Percentiles rank a stretch among this genome's conserved stretches.
Evolutionary conservation across 2,888 invertebrate genomes (phyloP).

Genomic region (Phortica magna): DNA sequence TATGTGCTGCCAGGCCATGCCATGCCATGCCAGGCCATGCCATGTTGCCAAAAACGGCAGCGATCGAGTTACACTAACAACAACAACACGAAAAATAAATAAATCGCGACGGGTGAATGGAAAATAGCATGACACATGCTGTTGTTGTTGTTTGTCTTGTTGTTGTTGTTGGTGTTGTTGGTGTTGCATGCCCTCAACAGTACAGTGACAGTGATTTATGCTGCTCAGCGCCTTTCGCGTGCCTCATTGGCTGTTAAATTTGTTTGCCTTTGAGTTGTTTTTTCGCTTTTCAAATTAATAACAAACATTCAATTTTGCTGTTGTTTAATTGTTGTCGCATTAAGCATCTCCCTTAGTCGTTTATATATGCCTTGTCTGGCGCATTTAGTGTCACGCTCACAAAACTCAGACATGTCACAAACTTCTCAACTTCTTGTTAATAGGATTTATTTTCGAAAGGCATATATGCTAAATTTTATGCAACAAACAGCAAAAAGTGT

Average conservation of each 20-base stretch:
- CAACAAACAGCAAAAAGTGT: background rate
- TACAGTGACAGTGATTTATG: conserved; percentile 69
- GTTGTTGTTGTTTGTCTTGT: background rate
- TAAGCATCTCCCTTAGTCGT: background rate
- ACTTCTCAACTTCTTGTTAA: background rate
- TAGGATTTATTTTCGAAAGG: conserved; percentile 5
- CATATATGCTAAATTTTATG: background rate
- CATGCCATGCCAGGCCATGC: no score
- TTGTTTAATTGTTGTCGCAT: conserved; percentile 22
- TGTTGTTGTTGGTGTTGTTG: background rate
- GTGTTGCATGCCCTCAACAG: conserved; percentile 31
- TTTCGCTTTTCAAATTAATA: conserved; percentile 13
- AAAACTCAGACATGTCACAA: background rate
- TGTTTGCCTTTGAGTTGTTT: conserved; percentile 8
- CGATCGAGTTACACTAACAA: conserved; percentile 30
- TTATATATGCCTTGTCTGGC: background rate
- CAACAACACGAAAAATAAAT: conserved; percentile 17
- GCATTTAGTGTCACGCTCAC: background rate
- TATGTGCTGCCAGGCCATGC: conserved; percentile 32
- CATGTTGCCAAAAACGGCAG: conserved; percentile 37
- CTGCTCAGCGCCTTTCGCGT: conserved; percentile 25
- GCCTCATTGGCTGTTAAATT: conserved; percentile 52
- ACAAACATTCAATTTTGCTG: conserved; percentile 20
- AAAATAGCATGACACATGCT: conserved; percentile 23
- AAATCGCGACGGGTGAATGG: conserved; percentile 26